phyloP scores from a whole-genome alignment of 2,797 vertebrate genomes.

The Phataginus tetradactyla region DNA sequence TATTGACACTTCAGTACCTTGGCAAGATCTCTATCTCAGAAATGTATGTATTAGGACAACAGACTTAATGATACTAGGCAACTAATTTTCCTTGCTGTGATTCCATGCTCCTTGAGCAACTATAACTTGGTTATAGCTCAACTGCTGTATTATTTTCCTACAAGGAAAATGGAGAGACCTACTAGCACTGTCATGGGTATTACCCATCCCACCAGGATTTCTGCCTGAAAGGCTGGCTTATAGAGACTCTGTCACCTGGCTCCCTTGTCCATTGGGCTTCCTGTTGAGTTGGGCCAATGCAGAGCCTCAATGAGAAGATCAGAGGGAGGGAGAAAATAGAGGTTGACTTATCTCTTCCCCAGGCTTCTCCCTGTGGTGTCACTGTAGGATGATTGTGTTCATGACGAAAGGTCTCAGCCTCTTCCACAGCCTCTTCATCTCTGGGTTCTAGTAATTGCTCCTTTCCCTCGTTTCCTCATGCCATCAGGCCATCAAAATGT shows the following conservation, averaged over 20 bases:
- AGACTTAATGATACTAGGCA: background rate
- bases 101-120: background rate
- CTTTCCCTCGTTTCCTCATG: background rate
- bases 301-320: background rate
- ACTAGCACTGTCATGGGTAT: background rate
- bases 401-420: background rate
- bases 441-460: background rate
- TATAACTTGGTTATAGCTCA: background rate
- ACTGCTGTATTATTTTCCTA: background rate
- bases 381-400: background rate
- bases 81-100: background rate
- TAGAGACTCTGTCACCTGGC: background rate
- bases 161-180: background rate
- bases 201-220: background rate
- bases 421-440: background rate
- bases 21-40: background rate
- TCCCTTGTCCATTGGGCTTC: background rate
- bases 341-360: background rate
- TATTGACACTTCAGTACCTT: background rate
- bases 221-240: background rate
- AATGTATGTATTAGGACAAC: background rate
- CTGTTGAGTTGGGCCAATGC: background rate
- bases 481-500: background rate
- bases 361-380: background rate
- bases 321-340: background rate